Percentiles rank a stretch among this genome's conserved stretches.
phyloP scores from a whole-genome alignment of 2,888 invertebrate genomes.

The Ectobius pallidus region DNA sequence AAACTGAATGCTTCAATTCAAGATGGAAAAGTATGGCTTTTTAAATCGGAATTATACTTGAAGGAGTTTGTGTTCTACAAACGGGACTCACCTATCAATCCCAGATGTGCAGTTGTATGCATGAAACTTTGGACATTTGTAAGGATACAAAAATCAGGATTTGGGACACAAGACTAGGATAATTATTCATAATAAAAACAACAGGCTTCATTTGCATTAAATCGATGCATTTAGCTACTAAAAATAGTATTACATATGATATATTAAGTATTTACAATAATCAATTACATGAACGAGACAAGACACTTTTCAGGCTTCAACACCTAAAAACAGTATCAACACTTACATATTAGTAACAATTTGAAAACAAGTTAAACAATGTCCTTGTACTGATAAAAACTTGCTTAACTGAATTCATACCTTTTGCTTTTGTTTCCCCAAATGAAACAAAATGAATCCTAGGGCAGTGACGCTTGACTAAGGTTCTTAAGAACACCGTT shows the following conservation, averaged over 20 bases:
- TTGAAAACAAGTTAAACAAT: constrained; percentile 9
- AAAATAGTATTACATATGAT: constrained; percentile 31
- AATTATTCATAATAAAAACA: too few relatives aligned
- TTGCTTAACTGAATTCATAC: not conserved
- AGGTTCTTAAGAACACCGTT: constrained; percentile 11
- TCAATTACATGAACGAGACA: constrained; percentile 16
- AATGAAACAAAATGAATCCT: not conserved
- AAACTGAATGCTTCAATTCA: too few relatives aligned
- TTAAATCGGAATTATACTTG: too few relatives aligned
- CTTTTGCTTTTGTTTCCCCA: not conserved
- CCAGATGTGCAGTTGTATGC: too few relatives aligned
- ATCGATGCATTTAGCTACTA: constrained; percentile 30
- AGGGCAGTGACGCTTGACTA: constrained; percentile 25
- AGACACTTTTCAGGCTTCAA: not conserved
- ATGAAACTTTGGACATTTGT: too few relatives aligned
- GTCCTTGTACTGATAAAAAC: constrained; percentile 1
- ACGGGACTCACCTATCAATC: too few relatives aligned
- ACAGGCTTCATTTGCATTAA: constrained; percentile 25
- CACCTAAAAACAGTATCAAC: not conserved
- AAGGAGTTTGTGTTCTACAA: too few relatives aligned
- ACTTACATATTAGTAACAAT: constrained; percentile 8
- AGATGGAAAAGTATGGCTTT: too few relatives aligned
- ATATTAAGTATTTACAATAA: constrained; percentile 3
- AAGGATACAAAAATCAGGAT: too few relatives aligned
- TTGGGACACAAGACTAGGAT: too few relatives aligned